Percentiles rank a stretch among this genome's conserved stretches.
phyloP scores from a whole-genome alignment of 1,140 invertebrate genomes.

The Bactericera cockerelli region DNA sequence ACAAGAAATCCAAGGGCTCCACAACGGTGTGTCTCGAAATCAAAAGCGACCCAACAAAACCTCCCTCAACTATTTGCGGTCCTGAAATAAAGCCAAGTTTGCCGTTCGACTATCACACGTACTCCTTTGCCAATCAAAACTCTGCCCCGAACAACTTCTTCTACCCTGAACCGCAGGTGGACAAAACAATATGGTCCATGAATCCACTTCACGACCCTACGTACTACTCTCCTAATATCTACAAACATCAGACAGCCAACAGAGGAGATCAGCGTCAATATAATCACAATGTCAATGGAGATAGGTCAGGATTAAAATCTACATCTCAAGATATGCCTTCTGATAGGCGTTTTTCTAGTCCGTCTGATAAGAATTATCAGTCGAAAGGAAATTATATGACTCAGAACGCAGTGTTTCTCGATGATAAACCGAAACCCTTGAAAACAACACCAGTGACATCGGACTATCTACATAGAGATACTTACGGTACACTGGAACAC shows the following conservation, averaged over 20 bases:
- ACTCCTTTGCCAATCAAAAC: neutral
- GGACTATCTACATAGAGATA: no score
- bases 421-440: no score
- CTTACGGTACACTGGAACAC: no score
- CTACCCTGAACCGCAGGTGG: neutral
- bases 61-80: neutral
- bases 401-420: no score
- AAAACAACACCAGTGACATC: no score
- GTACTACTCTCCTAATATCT: neutral
- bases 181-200: neutral
- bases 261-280: neutral
- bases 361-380: no score
- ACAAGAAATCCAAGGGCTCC: slow-evolving; percentile 5
- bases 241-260: neutral
- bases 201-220: neutral
- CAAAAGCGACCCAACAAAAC: slow-evolving; percentile 3
- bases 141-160: neutral
- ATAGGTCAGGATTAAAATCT: neutral
- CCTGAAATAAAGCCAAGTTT: neutral
- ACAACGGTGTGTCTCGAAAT: slow-evolving; percentile 3
- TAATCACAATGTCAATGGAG: neutral
- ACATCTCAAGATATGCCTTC: no score
- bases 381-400: no score
- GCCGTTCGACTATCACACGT: neutral
- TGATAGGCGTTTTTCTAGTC: no score